Conservation (phyloP, 2,113 vertebrate species). For the pig (Sus scrofa) region T2T-Sscrofa CM000825.6:50543501-50544000, state of each 20-base stretch:
- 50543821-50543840: not conserved
- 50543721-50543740: accelerated
- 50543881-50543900: not conserved
- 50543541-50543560: too few relatives aligned
- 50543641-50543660: not conserved
- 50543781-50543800: not conserved
- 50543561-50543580: accelerated
- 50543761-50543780: accelerated
- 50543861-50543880: accelerated
- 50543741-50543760: not conserved
- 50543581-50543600: not conserved
- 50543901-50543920: accelerated
- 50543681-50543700: not conserved
- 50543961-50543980: not conserved
- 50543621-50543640: not conserved
- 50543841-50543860: not conserved
- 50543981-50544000: not conserved
- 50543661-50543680: too few relatives aligned
- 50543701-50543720: not conserved
- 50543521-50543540: too few relatives aligned
- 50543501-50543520: too few relatives aligned
- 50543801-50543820: not conserved
- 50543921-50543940: accelerated
- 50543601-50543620: accelerated
- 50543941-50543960: not conserved